Evolutionary conservation across 2,113 vertebrate genomes (phyloP).

Genomic region (Brachionichthys hirsutus): DNA sequence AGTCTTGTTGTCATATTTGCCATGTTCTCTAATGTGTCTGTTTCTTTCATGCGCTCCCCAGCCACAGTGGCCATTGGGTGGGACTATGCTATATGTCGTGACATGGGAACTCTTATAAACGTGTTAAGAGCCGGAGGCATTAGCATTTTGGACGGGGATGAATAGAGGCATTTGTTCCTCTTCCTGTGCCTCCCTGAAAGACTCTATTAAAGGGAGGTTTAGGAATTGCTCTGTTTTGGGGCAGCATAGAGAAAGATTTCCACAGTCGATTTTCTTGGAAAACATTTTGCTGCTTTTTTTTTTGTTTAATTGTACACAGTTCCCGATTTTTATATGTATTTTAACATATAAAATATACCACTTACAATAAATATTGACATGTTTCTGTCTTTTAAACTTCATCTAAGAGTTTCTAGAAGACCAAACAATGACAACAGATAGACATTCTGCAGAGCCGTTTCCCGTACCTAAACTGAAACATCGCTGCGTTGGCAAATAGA

Average conservation of each 20-base stretch:
- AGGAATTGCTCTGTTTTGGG: conserved; percentile 75
- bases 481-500: conserved; percentile 6
- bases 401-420: no score
- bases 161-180: conserved; percentile 81
- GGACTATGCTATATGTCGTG: conserved; percentile 74
- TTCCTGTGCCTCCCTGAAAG: conserved; percentile 81
- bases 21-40: conserved; percentile 51
- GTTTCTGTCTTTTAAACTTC: no score
- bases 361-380: no score
- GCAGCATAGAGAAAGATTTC: conserved; percentile 57
- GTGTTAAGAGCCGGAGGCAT: conserved; percentile 80
- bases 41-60: conserved; percentile 50
- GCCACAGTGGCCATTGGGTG: conserved; percentile 55
- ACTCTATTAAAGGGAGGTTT: conserved; percentile 79
- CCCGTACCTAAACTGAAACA: conserved; percentile 6
- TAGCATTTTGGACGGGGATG: conserved; percentile 82
- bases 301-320: not conserved
- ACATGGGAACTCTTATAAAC: conserved; percentile 82
- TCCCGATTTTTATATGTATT: no score
- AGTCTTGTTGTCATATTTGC: conserved; percentile 62
- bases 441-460: not conserved
- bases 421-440: no score
- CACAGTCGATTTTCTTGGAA: conserved; percentile 49
- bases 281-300: conserved; percentile 35
- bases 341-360: no score